Evolutionary conservation across 2,888 invertebrate genomes (phyloP).

Genomic region (Thecocarcelia acutangulata): DNA sequence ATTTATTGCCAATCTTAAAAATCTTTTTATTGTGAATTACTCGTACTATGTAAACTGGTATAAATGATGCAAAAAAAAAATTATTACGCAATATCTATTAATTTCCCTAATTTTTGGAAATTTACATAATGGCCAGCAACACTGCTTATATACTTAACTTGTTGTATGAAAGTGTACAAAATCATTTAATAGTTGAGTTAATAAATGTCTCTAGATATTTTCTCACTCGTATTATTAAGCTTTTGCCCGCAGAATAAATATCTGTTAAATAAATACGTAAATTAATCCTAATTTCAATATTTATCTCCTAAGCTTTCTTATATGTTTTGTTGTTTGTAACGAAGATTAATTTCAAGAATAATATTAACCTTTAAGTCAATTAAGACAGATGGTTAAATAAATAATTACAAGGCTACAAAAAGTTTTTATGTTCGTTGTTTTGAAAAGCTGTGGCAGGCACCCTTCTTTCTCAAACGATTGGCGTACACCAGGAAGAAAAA

Average conservation of each 20-base stretch:
- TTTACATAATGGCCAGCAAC: no score
- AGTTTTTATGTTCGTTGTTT: background rate
- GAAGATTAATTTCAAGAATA: conserved; percentile 26
- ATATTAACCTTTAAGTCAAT: conserved; percentile 55
- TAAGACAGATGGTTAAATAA: conserved; percentile 26
- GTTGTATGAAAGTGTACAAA: conserved; percentile 6
- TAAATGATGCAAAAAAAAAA: no score
- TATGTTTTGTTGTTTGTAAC: conserved; percentile 26
- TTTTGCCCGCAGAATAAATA: background rate
- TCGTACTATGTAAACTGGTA: no score
- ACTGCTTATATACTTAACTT: conserved; percentile 35
- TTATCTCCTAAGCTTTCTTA: conserved; percentile 28
- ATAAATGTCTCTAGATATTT: conserved; percentile 39
- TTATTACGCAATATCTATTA: no score
- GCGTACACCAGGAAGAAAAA: background rate
- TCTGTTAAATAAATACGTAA: conserved; percentile 39
- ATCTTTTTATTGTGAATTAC: no score
- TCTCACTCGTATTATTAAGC: background rate
- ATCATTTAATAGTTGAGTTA: conserved; percentile 39
- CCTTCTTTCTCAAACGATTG: background rate
- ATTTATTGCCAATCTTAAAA: no score
- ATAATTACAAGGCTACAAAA: conserved; percentile 36
- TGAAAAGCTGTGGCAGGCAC: background rate
- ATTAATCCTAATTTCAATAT: conserved; percentile 63
- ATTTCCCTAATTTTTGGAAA: no score